Evolutionary conservation across 2,113 vertebrate genomes (phyloP).

Genomic region (Rissa tridactyla): DNA sequence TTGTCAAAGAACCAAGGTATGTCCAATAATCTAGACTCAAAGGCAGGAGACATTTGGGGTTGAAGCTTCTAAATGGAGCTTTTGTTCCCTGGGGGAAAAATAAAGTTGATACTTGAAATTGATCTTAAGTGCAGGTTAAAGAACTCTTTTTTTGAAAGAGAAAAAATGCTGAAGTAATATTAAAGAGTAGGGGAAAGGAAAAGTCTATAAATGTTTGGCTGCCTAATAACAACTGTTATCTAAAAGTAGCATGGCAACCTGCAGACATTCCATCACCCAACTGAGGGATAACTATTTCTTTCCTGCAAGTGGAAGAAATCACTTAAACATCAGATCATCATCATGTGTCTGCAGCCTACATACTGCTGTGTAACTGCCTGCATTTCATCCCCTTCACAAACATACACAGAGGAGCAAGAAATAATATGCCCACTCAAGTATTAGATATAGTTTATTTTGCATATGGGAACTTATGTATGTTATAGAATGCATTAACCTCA

Average conservation of each 20-base stretch:
- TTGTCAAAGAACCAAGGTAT: constrained; percentile 93
- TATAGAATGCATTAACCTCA: not conserved
- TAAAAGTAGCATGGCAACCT: not conserved
- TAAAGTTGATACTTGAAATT: not conserved
- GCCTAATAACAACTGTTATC: not conserved
- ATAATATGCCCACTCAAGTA: not conserved
- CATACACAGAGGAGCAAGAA: not conserved
- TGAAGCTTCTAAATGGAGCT: constrained; percentile 89
- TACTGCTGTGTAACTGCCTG: not conserved
- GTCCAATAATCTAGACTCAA: constrained; percentile 90
- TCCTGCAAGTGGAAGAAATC: not conserved
- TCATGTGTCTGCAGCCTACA: not conserved
- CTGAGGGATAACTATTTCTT: not conserved
- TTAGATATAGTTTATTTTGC: not conserved
- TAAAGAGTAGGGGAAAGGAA: not conserved
- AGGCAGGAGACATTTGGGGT: constrained; percentile 92
- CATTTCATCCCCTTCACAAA: not conserved
- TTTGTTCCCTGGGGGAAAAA: constrained; percentile 77
- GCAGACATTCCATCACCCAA: not conserved
- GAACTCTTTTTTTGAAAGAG: not conserved
- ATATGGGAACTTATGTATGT: not conserved
- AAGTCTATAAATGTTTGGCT: not conserved
- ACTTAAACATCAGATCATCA: not conserved
- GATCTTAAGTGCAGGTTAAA: not conserved
- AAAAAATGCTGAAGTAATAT: not conserved